A percentile compares a stretch with the other conserved stretches of the same genome.
Evolutionary conservation across 2,113 vertebrate species (phyloP).

Genomic region (Proterorhinus semilunaris): DNA sequence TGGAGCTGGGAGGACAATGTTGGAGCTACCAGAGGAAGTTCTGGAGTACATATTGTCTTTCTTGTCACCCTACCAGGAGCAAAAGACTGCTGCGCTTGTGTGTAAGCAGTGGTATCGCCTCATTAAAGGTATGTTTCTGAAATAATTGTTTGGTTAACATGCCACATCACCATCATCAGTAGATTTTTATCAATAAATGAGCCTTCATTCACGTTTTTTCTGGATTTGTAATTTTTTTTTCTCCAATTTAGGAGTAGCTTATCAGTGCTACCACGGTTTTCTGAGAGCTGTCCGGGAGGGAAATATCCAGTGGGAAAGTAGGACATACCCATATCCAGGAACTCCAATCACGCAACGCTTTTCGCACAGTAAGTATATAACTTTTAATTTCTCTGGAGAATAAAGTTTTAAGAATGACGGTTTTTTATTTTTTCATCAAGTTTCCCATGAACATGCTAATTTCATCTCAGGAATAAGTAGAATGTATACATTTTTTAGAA

Average conservation of each 20-base stretch:
- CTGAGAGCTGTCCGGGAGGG: slow-evolving; percentile 96
- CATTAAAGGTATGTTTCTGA: slow-evolving; percentile 87
- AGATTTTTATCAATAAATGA: too few species aligned
- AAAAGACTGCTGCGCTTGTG: slow-evolving; percentile 96
- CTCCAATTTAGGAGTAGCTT: slow-evolving; percentile 85
- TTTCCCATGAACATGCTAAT: too few species aligned
- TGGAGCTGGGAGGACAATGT: slow-evolving; percentile 78
- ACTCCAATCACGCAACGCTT: slow-evolving; percentile 98
- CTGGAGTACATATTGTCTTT: slow-evolving; percentile 97
- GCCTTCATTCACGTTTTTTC: background rate
- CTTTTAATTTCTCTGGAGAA: background rate
- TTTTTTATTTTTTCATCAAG: too few species aligned
- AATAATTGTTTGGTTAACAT: background rate
- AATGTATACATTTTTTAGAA: too few species aligned
- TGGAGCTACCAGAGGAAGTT: slow-evolving; percentile 94
- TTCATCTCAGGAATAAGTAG: too few species aligned
- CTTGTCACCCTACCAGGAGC: slow-evolving; percentile 96
- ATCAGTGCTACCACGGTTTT: slow-evolving; percentile 98
- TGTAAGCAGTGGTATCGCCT: slow-evolving; percentile 99
- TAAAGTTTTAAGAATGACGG: too few species aligned
- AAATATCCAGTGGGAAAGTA: slow-evolving; percentile 98
- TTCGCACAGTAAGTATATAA: slow-evolving; percentile 90
- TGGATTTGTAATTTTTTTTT: background rate
- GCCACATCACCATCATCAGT: too few species aligned
- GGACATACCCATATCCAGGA: slow-evolving; percentile 96